These are phyloP conservation scores for Pocillopora grandis DNA, from an alignment of 92 coral and sea anemone genomes.

Conservation along the genomic window DNA sequence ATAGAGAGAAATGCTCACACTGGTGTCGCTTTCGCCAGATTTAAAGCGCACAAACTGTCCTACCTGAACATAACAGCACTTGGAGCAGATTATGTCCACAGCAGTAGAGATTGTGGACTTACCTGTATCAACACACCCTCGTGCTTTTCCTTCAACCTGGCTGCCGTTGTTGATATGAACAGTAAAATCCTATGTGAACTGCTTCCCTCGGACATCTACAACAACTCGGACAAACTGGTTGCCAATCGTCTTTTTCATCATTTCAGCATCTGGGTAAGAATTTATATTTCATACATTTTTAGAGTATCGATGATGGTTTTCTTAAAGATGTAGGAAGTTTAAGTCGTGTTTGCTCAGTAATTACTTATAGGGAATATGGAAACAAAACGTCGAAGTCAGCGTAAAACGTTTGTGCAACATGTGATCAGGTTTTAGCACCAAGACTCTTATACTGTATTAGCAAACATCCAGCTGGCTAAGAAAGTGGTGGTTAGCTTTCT, in stretches of 20 bases:
- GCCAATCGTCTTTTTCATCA: background rate
- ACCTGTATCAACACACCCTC: constrained; percentile 7
- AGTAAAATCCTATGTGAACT: constrained; percentile 5
- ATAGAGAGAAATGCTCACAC: background rate
- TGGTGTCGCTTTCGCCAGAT: background rate
- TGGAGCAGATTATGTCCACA: background rate
- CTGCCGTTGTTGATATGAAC: background rate
- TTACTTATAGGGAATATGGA: background rate
- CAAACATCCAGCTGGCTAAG: too few relatives aligned
- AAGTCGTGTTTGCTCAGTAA: background rate
- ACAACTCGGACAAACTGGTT: constrained; percentile 17
- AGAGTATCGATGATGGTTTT: background rate
- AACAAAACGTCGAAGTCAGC: too few relatives aligned
- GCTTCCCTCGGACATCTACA: constrained; percentile 4
- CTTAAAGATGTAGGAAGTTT: background rate
- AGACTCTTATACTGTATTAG: too few relatives aligned
- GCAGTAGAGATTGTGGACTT: background rate
- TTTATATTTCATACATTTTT: background rate
- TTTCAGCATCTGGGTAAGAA: constrained; percentile 1
- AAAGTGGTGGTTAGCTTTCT: too few relatives aligned
- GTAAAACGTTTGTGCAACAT: too few relatives aligned
- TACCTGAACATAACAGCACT: background rate
- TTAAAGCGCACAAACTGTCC: background rate
- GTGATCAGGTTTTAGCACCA: too few relatives aligned
- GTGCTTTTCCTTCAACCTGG: constrained; percentile 4